phyloP scores from a whole-genome alignment of 2,888 invertebrate species.

The Ganaspis brasiliensis region DNA sequence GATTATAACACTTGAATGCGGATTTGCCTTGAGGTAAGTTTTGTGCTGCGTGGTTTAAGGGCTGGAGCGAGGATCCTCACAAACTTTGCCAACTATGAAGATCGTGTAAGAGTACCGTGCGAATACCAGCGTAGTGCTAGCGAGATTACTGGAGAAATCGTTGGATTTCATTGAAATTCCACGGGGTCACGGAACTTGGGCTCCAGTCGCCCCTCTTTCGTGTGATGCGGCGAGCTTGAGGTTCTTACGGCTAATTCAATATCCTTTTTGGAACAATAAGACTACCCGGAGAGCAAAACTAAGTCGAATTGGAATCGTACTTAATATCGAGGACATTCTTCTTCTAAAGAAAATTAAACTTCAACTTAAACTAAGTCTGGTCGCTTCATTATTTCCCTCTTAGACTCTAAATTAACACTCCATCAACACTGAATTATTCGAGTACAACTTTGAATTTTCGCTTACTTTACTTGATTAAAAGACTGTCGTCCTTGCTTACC shows the following conservation, averaged over 20 bases:
- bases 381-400: constrained; percentile 12
- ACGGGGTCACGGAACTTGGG: constrained; percentile 56
- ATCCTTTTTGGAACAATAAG: constrained; percentile 50
- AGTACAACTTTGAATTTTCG: constrained; percentile 2
- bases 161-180: constrained; percentile 61
- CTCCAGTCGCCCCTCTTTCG: constrained; percentile 48
- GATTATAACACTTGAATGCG: constrained; percentile 38
- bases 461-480: neutral
- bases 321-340: constrained; percentile 40
- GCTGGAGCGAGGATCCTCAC: neutral
- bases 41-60: constrained; percentile 35
- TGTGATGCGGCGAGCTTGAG: neutral
- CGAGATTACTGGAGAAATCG: constrained; percentile 51
- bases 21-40: constrained; percentile 39
- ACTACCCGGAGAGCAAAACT: constrained; percentile 1
- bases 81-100: constrained; percentile 45
- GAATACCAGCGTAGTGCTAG: constrained; percentile 44
- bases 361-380: neutral
- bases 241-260: constrained; percentile 51
- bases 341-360: constrained; percentile 16
- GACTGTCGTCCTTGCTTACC: neutral
- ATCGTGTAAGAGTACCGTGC: constrained; percentile 50
- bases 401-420: neutral
- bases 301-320: constrained; percentile 43
- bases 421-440: neutral